These are phyloP conservation scores for Ips typographus DNA, from an alignment of 1,140 invertebrate species.

Conservation along the genomic window DNA sequence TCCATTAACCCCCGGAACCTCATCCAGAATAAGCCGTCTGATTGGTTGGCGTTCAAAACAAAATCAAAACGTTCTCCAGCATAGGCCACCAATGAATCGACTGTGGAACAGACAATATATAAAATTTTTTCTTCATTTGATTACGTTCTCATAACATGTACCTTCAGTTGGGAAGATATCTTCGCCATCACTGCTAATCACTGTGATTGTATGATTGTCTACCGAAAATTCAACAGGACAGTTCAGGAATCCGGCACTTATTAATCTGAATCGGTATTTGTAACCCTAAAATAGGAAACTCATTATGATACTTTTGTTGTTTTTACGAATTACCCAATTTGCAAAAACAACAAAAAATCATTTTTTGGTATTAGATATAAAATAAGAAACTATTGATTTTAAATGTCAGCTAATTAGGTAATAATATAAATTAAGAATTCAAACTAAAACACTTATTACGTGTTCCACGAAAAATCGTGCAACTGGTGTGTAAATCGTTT, in stretches of 20 bases:
- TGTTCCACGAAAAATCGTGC: conserved; percentile 47
- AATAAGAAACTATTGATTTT: neutral
- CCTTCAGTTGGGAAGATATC: conserved; percentile 75
- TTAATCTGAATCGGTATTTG: conserved; percentile 78
- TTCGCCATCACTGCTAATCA: conserved; percentile 80
- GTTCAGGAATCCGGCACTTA: conserved; percentile 86
- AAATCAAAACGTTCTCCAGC: conserved; percentile 89
- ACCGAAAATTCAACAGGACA: conserved; percentile 85
- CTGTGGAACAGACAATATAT: conserved; percentile 54
- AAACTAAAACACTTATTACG: conserved; percentile 25
- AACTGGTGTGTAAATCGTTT: conserved; percentile 40
- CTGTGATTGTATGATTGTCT: conserved; percentile 76
- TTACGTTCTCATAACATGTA: conserved; percentile 47
- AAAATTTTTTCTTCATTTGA: too few relatives aligned
- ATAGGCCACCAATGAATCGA: conserved; percentile 77
- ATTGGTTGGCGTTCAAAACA: conserved; percentile 71
- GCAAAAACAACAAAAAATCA: neutral
- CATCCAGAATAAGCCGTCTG: conserved; percentile 82
- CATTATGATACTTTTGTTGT: too few relatives aligned
- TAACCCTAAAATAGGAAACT: conserved; percentile 57
- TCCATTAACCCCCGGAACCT: conserved; percentile 81
- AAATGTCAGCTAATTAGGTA: neutral
- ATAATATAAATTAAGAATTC: neutral
- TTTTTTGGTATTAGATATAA: neutral
- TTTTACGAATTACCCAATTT: too few relatives aligned